A percentile compares a stretch with the other conserved stretches of the same genome.
Evolutionary conservation across 2,113 vertebrate genomes (phyloP).

Genomic region (Numida meleagris): DNA sequence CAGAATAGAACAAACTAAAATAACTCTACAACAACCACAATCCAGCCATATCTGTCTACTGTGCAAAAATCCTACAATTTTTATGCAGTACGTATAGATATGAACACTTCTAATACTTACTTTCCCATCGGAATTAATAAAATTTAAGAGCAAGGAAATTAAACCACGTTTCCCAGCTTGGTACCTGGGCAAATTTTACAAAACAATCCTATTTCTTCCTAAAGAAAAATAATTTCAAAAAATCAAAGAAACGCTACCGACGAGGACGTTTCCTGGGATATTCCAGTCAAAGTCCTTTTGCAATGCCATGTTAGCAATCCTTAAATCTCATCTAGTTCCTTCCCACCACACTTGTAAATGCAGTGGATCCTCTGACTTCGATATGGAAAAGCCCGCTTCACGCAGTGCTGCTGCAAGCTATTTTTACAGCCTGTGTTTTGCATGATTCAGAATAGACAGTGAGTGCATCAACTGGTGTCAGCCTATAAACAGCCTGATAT

Average conservation of each 20-base stretch:
- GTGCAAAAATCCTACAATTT: neutral
- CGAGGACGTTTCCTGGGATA: neutral
- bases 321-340: neutral
- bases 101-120: neutral
- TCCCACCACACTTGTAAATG: neutral
- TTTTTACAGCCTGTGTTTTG: conserved; percentile 40
- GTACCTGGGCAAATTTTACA: neutral
- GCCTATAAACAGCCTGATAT: neutral
- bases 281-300: neutral
- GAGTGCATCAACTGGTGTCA: neutral
- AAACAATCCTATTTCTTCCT: neutral
- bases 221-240: neutral
- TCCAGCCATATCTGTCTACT: neutral
- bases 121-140: neutral
- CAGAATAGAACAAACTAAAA: neutral
- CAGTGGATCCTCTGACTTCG: neutral
- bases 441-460: neutral
- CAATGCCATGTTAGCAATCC: neutral
- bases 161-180: neutral
- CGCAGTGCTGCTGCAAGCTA: neutral
- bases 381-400: conserved; percentile 9
- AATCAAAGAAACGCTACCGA: fast-evolving
- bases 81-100: neutral
- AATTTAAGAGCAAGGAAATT: neutral
- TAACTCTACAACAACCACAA: neutral